phyloP scores from a whole-genome alignment of 2,797 vertebrate genomes.

The Bovichtus variegatus region DNA sequence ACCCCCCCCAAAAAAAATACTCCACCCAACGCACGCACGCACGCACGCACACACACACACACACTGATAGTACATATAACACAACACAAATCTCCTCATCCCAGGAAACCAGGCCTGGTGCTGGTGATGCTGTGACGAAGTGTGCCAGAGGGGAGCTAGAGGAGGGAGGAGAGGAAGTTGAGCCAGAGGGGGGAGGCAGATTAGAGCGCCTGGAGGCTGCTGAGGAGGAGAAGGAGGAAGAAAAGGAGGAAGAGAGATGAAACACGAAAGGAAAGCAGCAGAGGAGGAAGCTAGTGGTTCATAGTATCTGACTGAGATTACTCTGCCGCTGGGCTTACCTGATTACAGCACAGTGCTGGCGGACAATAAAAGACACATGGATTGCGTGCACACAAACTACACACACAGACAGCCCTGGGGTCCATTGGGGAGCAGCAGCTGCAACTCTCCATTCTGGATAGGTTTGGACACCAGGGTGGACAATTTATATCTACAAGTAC shows the following conservation, averaged over 20 bases:
- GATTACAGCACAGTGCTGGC: slow-evolving; percentile 67
- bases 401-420: slow-evolving; percentile 20
- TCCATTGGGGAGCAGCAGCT: slow-evolving; percentile 20
- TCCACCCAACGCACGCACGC: slow-evolving; percentile 4
- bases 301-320: slow-evolving; percentile 66
- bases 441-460: slow-evolving; percentile 24
- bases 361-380: slow-evolving; percentile 49
- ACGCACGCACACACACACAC: slow-evolving; percentile 8
- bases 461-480: slow-evolving; percentile 37
- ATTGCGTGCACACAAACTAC: neutral
- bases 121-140: slow-evolving; percentile 33
- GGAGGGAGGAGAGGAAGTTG: slow-evolving; percentile 39
- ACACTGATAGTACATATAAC: slow-evolving; percentile 11
- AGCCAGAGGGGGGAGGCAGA: slow-evolving; percentile 54
- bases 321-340: slow-evolving; percentile 61
- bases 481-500: slow-evolving; percentile 37
- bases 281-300: slow-evolving; percentile 59
- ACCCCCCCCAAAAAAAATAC: slow-evolving; percentile 39
- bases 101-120: slow-evolving; percentile 25
- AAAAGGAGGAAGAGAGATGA: slow-evolving; percentile 52
- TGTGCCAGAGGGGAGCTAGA: slow-evolving; percentile 49
- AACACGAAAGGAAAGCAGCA: slow-evolving; percentile 43
- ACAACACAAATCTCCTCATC: slow-evolving; percentile 14
- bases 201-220: slow-evolving; percentile 60
- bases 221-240: slow-evolving; percentile 48